A percentile compares a stretch with the other conserved stretches of the same genome.
Conservation (phyloP, 2,797 vertebrate species). For the Hemitrygon akajei region DNA sequence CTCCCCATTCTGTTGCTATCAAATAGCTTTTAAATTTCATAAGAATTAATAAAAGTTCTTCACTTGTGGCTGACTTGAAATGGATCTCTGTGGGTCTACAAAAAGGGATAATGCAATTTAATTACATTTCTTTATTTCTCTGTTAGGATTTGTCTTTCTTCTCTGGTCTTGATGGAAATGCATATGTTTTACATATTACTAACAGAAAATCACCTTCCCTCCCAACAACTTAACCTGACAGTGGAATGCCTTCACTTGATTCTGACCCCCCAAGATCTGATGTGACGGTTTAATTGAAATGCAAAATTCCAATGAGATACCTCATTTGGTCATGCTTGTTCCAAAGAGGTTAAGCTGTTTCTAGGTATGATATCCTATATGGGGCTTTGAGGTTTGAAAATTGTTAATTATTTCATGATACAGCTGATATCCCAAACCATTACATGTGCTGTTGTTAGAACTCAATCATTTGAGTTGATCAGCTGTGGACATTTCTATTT, state of each 20-base stretch:
- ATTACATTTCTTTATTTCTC: conserved; percentile 11
- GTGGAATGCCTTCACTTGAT: not conserved
- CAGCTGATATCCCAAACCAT: conserved; percentile 38
- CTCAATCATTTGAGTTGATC: conserved; percentile 1
- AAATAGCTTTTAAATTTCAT: not conserved
- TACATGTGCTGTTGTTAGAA: conserved; percentile 26
- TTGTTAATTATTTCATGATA: not conserved
- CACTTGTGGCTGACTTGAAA: conserved; percentile 16
- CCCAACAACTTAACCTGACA: conserved; percentile 26
- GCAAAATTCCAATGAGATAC: not conserved
- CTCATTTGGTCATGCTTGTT: not conserved
- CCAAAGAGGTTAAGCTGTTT: conserved; percentile 29
- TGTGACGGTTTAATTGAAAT: not conserved
- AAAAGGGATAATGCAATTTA: conserved; percentile 32
- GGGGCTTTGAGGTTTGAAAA: not conserved
- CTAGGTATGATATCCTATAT: not conserved
- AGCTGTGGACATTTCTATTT: conserved; percentile 18
- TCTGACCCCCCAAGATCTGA: not conserved
- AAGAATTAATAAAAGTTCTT: not conserved
- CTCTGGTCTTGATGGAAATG: conserved; percentile 24
- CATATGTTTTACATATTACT: conserved; percentile 22
- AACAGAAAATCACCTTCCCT: not conserved
- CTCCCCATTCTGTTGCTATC: not conserved
- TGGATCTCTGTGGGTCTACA: conserved; percentile 29
- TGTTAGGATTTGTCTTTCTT: conserved; percentile 19